These are phyloP conservation scores for Aphidius ervi DNA, from an alignment of 1,140 invertebrate genomes.

Conservation along the genomic window DNA sequence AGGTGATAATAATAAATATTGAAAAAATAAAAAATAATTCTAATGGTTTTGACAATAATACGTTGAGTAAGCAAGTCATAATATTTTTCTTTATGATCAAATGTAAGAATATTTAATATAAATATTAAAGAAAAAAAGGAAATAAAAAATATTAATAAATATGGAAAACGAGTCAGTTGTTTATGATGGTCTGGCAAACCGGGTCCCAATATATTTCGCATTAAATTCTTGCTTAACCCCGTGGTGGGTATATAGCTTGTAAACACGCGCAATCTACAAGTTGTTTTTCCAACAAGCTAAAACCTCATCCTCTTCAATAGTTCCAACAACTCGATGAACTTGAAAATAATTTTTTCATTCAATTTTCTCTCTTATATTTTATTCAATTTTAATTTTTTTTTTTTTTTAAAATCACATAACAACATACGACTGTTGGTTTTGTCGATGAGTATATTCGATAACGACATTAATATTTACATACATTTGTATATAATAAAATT, in stretches of 20 bases:
- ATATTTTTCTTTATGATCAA: too few species aligned
- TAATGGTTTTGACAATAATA: too few species aligned
- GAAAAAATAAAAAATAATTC: too few species aligned
- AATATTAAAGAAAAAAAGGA: neutral
- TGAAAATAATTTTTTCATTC: too few species aligned
- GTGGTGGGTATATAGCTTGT: slow-evolving; percentile 8
- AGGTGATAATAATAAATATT: too few species aligned
- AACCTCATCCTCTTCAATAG: neutral
- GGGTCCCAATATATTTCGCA: neutral
- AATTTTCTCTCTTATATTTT: neutral
- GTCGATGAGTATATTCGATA: too few species aligned
- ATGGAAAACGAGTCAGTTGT: slow-evolving; percentile 6
- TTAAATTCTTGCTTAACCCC: slow-evolving; percentile 10
- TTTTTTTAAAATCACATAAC: too few species aligned
- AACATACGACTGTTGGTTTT: too few species aligned
- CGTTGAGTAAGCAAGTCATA: too few species aligned
- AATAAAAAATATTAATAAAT: neutral
- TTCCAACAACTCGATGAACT: neutral
- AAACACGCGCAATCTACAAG: slow-evolving; percentile 14
- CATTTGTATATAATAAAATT: too few species aligned
- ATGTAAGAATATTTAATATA: too few species aligned
- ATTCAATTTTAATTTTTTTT: neutral
- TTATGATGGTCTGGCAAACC: slow-evolving; percentile 14
- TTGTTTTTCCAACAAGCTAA: neutral
- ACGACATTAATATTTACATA: too few species aligned